Percentiles rank a stretch among this genome's conserved stretches.
Evolutionary conservation across 2,888 invertebrate genomes (phyloP).

Genomic region (Encarsia formosa): DNA sequence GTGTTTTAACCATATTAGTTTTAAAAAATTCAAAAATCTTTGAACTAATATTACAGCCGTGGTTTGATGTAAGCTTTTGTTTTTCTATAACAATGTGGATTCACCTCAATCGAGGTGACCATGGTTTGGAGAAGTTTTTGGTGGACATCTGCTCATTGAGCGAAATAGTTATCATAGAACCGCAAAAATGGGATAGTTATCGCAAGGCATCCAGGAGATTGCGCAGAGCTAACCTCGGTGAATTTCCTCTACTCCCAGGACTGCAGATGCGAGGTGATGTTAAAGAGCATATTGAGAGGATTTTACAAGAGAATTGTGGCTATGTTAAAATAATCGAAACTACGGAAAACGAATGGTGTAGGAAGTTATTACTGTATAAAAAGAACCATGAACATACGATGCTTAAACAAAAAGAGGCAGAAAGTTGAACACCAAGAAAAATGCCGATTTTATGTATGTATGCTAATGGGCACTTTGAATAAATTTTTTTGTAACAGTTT

Average conservation of each 20-base stretch:
- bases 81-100: constrained; percentile 91
- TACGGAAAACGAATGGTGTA: constrained; percentile 63
- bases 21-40: not conserved
- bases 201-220: constrained; percentile 69
- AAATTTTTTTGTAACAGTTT: too few species aligned
- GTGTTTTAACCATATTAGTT: not conserved
- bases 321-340: constrained; percentile 60
- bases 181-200: constrained; percentile 85
- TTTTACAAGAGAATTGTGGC: constrained; percentile 51
- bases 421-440: too few species aligned
- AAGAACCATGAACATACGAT: too few species aligned
- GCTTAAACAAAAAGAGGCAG: too few species aligned
- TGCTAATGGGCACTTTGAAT: too few species aligned
- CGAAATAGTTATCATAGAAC: constrained; percentile 68
- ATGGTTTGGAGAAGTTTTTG: constrained; percentile 64
- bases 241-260: constrained; percentile 59
- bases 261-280: constrained; percentile 63
- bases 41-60: constrained; percentile 30
- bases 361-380: constrained; percentile 66
- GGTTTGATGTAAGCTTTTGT: constrained; percentile 69
- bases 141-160: constrained; percentile 55
- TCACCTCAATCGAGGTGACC: constrained; percentile 78
- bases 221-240: constrained; percentile 58
- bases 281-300: constrained; percentile 59
- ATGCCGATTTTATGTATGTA: too few species aligned